Percentiles rank a stretch among this genome's conserved stretches.
phyloP scores from a whole-genome alignment of 1,140 invertebrate genomes.

The Triops cancriformis region DNA sequence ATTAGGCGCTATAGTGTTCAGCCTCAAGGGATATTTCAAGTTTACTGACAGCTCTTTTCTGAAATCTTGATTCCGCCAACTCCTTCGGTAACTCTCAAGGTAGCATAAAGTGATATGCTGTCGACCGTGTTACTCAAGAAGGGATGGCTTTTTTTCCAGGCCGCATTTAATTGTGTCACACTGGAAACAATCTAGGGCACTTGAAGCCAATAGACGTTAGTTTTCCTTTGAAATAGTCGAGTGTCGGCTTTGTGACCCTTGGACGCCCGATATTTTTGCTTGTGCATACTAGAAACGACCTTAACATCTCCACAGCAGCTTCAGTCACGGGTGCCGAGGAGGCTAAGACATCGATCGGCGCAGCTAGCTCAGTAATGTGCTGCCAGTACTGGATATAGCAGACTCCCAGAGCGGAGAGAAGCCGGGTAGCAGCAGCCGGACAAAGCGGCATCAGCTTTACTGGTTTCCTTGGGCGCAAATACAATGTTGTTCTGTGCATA shows the following conservation, averaged over 20 bases:
- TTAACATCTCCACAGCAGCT: background rate
- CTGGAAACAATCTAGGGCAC: background rate
- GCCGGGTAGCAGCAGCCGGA: background rate
- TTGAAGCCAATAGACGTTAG: background rate
- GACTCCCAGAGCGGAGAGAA: background rate
- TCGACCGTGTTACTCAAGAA: background rate
- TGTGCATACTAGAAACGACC: background rate
- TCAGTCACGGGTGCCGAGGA: background rate
- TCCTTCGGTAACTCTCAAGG: background rate
- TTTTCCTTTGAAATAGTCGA: background rate
- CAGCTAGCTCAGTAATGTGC: slow-evolving; percentile 1
- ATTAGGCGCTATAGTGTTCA: background rate
- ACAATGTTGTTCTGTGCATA: background rate
- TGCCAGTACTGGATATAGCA: background rate
- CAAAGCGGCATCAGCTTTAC: background rate
- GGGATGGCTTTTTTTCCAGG: background rate
- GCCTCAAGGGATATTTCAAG: background rate
- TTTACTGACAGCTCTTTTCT: background rate
- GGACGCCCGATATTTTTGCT: background rate
- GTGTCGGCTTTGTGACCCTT: background rate
- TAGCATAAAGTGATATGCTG: background rate
- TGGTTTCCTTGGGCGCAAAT: background rate
- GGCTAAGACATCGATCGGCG: background rate
- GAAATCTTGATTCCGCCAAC: background rate
- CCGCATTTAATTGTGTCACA: background rate